Conservation (phyloP, 2,797 vertebrate genomes). For the Setipinna tenuifilis region DNA sequence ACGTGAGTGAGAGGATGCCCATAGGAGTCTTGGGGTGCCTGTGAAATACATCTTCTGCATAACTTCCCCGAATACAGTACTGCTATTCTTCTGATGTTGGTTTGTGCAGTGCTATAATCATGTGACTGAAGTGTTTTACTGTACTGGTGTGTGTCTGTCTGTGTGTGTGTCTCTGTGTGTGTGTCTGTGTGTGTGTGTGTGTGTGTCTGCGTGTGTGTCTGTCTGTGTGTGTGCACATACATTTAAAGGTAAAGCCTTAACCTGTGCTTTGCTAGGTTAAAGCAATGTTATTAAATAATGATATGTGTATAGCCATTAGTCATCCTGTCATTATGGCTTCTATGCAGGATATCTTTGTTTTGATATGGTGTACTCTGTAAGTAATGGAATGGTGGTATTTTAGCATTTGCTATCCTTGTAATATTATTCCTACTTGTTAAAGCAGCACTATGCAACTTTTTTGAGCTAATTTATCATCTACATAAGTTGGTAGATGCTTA, state of each 20-base stretch:
- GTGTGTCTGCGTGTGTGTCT: constrained; percentile 15
- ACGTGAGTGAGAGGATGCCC: background rate
- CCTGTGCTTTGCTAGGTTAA: background rate
- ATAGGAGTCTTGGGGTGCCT: background rate
- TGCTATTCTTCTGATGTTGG: background rate
- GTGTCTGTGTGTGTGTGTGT: background rate
- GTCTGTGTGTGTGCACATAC: background rate
- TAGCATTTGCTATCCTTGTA: background rate
- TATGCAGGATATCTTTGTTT: background rate
- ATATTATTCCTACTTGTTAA: background rate
- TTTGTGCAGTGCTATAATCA: background rate
- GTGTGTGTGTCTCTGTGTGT: constrained; percentile 24
- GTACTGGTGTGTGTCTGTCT: background rate
- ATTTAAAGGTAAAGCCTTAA: too few species aligned
- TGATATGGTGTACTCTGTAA: background rate
- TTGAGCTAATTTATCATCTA: too few species aligned
- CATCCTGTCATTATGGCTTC: background rate
- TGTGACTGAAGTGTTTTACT: background rate
- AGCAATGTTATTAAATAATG: background rate
- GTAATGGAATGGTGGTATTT: background rate
- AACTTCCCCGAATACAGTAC: background rate
- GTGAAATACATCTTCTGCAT: constrained; percentile 2
- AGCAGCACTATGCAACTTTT: too few species aligned
- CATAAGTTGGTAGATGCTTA: too few species aligned
- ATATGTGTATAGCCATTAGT: background rate